These are phyloP conservation scores for Sthenelais limicola DNA, from an alignment of 2,888 invertebrate species.

Conservation along the genomic window DNA sequence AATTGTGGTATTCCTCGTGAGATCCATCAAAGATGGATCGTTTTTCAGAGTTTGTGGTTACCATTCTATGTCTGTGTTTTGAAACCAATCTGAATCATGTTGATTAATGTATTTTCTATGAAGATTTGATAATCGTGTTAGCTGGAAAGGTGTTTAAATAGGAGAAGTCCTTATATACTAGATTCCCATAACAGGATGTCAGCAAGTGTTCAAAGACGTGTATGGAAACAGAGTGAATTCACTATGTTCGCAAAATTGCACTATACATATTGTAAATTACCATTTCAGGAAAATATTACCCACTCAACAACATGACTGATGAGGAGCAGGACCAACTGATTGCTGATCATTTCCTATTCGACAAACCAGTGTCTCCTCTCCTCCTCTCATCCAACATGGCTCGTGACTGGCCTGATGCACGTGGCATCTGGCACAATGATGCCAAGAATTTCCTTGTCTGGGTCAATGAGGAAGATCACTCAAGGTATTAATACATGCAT, in stretches of 20 bases:
- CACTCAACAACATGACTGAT: conserved; percentile 46
- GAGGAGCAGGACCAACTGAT: conserved; percentile 47
- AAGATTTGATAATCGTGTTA: background rate
- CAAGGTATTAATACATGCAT: too few species aligned
- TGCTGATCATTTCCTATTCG: conserved; percentile 52
- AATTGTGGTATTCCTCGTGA: too few species aligned
- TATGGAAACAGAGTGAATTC: too few species aligned
- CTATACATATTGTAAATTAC: background rate
- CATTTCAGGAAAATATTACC: conserved; percentile 47
- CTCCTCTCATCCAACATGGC: conserved; percentile 44
- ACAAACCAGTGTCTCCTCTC: conserved; percentile 48
- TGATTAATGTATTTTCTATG: background rate
- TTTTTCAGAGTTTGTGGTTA: too few species aligned
- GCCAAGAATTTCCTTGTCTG: conserved; percentile 87
- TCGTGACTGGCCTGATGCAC: conserved; percentile 82
- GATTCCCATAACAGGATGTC: too few species aligned
- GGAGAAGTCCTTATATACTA: too few species aligned
- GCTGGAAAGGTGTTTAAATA: too few species aligned
- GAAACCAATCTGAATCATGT: background rate
- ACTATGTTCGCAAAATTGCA: background rate
- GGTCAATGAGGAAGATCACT: conserved; percentile 93
- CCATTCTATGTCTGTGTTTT: too few species aligned
- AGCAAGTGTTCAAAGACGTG: too few species aligned
- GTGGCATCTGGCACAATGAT: conserved; percentile 76
- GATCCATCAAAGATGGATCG: too few species aligned